Evolutionary conservation across 1,140 invertebrate genomes (phyloP).

Genomic region (Oryctes rhinoceros): DNA sequence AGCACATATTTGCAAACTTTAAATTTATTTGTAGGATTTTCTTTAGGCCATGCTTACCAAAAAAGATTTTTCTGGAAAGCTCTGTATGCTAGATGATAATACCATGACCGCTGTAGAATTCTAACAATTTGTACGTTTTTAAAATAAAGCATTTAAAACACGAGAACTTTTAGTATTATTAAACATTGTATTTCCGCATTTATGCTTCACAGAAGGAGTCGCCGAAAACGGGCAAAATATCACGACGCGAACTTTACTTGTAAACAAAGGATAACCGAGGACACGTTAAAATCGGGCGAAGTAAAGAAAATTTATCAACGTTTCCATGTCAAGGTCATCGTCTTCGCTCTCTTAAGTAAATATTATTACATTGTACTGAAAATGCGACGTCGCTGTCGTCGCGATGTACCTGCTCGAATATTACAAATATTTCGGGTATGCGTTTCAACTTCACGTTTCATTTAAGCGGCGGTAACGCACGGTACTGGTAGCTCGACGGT

Average conservation of each 20-base stretch:
- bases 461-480: not conserved
- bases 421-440: conserved; percentile 17
- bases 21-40: no score
- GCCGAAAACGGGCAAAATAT: not conserved
- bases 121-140: no score
- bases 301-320: conserved; percentile 6
- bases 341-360: conserved; percentile 2
- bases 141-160: not conserved
- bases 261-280: not conserved
- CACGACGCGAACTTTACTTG: not conserved
- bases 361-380: conserved; percentile 29
- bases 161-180: not conserved
- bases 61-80: no score
- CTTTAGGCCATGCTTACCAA: no score
- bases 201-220: not conserved
- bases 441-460: conserved; percentile 28
- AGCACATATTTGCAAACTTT: no score
- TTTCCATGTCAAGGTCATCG: conserved; percentile 13
- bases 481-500: no score
- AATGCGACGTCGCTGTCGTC: not conserved
- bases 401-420: not conserved
- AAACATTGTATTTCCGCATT: not conserved
- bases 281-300: conserved; percentile 1
- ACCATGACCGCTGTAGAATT: no score
- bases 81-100: no score